These are phyloP conservation scores for Dichetophora obliterata DNA, from an alignment of 2,888 invertebrate genomes.

Conservation along the genomic window DNA sequence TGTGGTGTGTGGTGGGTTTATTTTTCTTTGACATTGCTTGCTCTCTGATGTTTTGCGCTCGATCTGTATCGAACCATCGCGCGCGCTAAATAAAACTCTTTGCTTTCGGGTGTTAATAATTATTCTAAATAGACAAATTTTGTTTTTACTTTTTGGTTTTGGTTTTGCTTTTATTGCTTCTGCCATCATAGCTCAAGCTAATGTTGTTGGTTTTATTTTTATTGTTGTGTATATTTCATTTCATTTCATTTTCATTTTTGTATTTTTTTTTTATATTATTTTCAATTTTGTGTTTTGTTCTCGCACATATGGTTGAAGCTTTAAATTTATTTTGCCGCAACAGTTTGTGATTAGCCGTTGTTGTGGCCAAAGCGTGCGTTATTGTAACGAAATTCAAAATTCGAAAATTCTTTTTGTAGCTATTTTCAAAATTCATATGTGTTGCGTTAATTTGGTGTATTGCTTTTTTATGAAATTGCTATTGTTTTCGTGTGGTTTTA, in stretches of 20 bases:
- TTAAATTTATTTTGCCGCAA: conserved; percentile 49
- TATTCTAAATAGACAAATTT: conserved; percentile 61
- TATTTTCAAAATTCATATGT: not conserved
- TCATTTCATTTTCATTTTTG: conserved; percentile 39
- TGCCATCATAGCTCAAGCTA: conserved; percentile 41
- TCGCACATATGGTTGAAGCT: conserved; percentile 22
- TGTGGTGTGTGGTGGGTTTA: conserved; percentile 6
- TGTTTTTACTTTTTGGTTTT: conserved; percentile 45
- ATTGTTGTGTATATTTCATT: conserved; percentile 37
- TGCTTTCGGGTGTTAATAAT: conserved; percentile 54
- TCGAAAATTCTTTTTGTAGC: not conserved
- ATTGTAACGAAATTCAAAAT: conserved; percentile 3
- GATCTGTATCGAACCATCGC: conserved; percentile 5
- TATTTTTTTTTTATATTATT: conserved; percentile 47
- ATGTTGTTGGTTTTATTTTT: conserved; percentile 42
- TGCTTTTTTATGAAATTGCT: not conserved
- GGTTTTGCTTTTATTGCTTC: conserved; percentile 45
- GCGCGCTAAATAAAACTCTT: conserved; percentile 14
- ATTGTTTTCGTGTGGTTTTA: not conserved
- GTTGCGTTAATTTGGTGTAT: not conserved
- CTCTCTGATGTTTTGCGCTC: conserved; percentile 4
- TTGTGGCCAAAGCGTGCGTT: conserved; percentile 14
- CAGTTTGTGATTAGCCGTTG: conserved; percentile 53
- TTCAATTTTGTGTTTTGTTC: conserved; percentile 45
- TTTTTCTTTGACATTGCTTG: not conserved